Base-by-base conservation (phyloP, 2,797 vertebrate species). In the Phataginus tricuspis region DNA sequence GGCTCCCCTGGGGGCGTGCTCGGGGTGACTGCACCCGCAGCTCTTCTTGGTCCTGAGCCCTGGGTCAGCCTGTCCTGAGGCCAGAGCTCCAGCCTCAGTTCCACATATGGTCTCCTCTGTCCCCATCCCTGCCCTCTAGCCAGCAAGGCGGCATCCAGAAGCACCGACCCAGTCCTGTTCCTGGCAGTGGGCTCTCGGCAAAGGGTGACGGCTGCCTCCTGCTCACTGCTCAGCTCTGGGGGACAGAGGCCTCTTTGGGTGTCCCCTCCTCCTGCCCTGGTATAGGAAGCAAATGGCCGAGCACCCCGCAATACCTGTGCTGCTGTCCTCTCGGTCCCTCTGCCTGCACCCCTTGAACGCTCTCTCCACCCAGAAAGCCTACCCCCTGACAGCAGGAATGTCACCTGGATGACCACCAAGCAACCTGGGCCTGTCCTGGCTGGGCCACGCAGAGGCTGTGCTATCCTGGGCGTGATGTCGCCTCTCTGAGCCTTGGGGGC, bases 11-110 rank as follows among this genome's bases (percentile, higher is more conserved):
- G 80, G 85, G 61, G 72, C 85, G 77, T 84, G 95, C 59, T 87
- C 88, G 16, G 55, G 59, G 93, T 18, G 39, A 92, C 66, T 86
- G 82, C 34, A 80, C 57, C 63, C 63, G 72, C 51, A 88, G 39
- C 27, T 85, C 74, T 57, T 92, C 91, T 94, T 77, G 84, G n/a
- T 90, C 39, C 82, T 45, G 31, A 86, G 74, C 55, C 79, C 16
- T 0, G 18, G 80, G 85, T 87, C 94, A 94, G 78, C 91, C 25
- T 90, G 77, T 88, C 66, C 49, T 63, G 16, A 90, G 57, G 59
- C 84, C n/a, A 34, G 77, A 96, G 85, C 39, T 93, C 34, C 55
- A 90, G 86, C 71, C 42, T 27, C 37, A 57, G 31, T 23, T 49
- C 19, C 80, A 83, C 75, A 69, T 15, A 45, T 23, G n/a, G 71